Conservation (phyloP, 2,888 invertebrate species). For the Lithosia quadra region DNA sequence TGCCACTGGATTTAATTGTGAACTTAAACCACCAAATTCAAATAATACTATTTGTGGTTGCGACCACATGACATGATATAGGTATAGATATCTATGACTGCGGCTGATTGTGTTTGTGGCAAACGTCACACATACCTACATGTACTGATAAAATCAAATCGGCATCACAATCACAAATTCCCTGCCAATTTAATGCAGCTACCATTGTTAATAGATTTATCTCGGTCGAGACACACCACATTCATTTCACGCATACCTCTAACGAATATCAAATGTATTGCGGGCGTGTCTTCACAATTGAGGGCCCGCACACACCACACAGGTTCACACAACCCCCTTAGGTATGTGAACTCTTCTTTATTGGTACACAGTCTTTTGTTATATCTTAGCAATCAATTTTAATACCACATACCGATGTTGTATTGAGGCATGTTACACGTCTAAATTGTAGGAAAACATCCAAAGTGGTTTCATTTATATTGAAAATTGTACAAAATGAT, state of each 20-base stretch:
- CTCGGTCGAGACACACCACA: slow-evolving; percentile 15
- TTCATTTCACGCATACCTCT: slow-evolving; percentile 31
- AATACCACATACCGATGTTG: background rate
- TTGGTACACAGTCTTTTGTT: background rate
- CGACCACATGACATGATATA: background rate
- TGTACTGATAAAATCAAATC: slow-evolving; percentile 7
- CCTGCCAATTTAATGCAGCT: slow-evolving; percentile 9
- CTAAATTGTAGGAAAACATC: too few relatives aligned
- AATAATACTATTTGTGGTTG: background rate
- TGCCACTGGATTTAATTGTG: background rate
- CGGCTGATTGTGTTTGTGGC: background rate
- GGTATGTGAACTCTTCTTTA: slow-evolving; percentile 12
- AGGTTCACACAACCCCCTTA: background rate
- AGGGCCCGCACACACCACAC: background rate
- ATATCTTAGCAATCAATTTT: background rate
- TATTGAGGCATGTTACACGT: too few relatives aligned
- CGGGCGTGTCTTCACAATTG: slow-evolving; percentile 14
- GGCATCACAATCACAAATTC: slow-evolving; percentile 9
- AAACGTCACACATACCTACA: background rate
- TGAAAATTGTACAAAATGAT: too few relatives aligned
- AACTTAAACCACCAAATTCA: background rate
- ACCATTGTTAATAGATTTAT: slow-evolving; percentile 28
- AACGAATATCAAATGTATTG: slow-evolving; percentile 18
- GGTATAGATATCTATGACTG: background rate
- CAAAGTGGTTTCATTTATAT: too few relatives aligned